A percentile compares a stretch with the other conserved stretches of the same genome.
These are phyloP conservation scores for Phortica variegata DNA, from an alignment of 1,140 invertebrate genomes.

Conservation along the genomic window DNA sequence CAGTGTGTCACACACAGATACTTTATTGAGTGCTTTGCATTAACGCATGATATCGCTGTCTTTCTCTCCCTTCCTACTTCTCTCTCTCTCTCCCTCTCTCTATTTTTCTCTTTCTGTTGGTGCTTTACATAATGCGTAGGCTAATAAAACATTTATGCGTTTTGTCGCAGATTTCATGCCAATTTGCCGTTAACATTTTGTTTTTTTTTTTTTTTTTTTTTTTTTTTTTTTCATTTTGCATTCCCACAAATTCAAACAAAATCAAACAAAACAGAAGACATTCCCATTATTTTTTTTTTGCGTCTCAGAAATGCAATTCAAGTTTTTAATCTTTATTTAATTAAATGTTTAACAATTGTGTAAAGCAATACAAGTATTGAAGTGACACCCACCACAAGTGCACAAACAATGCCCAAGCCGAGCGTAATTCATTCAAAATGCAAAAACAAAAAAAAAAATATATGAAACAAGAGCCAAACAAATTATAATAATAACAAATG, in stretches of 20 bases:
- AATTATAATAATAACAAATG: constrained; percentile 5
- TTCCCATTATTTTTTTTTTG: constrained; percentile 14
- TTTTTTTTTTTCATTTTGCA: constrained; percentile 30
- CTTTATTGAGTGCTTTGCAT: no score
- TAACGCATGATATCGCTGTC: no score
- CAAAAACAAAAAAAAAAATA: constrained; percentile 21
- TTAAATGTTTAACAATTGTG: constrained; percentile 6
- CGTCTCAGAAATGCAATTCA: constrained; percentile 19
- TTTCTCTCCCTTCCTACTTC: no score
- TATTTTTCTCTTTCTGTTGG: constrained; percentile 1
- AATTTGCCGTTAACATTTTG: constrained; percentile 3
- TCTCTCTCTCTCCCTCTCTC: constrained; percentile 28
- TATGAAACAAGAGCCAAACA: not conserved
- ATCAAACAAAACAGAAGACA: constrained; percentile 19
- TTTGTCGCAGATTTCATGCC: no score
- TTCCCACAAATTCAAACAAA: constrained; percentile 21
- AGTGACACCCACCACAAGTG: constrained; percentile 18
- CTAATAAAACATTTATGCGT: constrained; percentile 17
- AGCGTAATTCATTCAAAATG: constrained; percentile 31
- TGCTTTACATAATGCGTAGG: constrained; percentile 18
- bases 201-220: constrained; percentile 12
- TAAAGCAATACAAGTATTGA: not conserved
- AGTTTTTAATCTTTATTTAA: constrained; percentile 29
- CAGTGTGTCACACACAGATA: no score
- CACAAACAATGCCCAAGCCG: constrained; percentile 8